Base-by-base conservation (phyloP, 2,797 vertebrate genomes). In the Perodicticus potto region DNA sequence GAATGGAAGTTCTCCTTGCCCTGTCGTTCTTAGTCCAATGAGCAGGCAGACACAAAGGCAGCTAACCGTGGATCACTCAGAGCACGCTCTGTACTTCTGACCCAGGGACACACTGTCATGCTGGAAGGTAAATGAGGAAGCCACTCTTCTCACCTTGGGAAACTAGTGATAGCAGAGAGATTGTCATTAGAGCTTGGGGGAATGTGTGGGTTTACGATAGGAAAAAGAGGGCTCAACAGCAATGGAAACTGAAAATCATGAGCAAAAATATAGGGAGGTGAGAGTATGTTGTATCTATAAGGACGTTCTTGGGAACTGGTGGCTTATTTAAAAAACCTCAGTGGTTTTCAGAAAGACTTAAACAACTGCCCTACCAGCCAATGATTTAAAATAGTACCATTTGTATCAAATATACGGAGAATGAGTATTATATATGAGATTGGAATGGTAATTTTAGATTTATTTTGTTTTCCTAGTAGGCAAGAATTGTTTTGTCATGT, bases 261-360 rank as follows among this genome's bases (percentile, higher is more conserved):
- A 13, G 14, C 45, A 55, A 37, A 55, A 25, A 20, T 11, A 34
- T 37, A 85, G 57, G 63, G n/a, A 85, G 19, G 34, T 65, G 45
- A 70, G 7, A 13, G 16, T 45, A 80, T 65, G 23, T 76, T 19
- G 13, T 72, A 43, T 69, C 20, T 85, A 2, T 55, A 69, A 87
- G 65, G 19, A 16, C 59, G 86, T 92, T 96, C 63, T 92, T 40
- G n/a, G n/a, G 59, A 90, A 3, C 5, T 85, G 8, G 6, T 49
- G 16, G 45, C 20, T 93, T 95, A 82, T 78, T 95, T 93, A 17
- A 83, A 45, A 92, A 86, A 63, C 2, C 19, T 73, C 22, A 34
- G 12, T 86, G 69, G 12, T 67, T 16, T 29, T 69, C 19, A 92
- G 78, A 95, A 92, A 91, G 57, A 77, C 20, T 12, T 37, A 80